Conservation (phyloP, 2,888 invertebrate genomes). For the Cyaniris semiargus region DNA sequence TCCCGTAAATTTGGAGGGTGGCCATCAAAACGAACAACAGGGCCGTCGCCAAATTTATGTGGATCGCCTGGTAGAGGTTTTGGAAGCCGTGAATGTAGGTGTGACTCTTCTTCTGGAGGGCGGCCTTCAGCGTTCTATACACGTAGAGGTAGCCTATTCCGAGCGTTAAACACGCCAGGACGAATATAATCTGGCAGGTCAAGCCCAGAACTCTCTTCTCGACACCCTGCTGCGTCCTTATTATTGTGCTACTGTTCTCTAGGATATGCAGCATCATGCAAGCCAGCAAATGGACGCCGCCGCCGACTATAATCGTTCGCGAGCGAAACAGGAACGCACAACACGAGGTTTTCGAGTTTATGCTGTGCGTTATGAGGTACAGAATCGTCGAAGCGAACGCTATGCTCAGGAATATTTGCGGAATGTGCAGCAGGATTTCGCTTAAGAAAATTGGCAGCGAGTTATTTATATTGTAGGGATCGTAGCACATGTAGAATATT, state of each 20-base stretch:
- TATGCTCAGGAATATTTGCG: slow-evolving; percentile 92
- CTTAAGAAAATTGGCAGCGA: slow-evolving; percentile 89
- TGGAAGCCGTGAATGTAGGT: slow-evolving; percentile 89
- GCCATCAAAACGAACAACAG: slow-evolving; percentile 91
- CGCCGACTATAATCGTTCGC: slow-evolving; percentile 87
- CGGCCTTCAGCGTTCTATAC: slow-evolving; percentile 87
- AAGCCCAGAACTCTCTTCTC: slow-evolving; percentile 84
- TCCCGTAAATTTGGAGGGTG: slow-evolving; percentile 90
- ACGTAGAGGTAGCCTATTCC: slow-evolving; percentile 92
- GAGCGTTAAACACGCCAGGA: slow-evolving; percentile 90
- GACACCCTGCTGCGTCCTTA: slow-evolving; percentile 67
- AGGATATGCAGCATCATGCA: slow-evolving; percentile 91
- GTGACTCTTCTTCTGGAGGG: slow-evolving; percentile 87
- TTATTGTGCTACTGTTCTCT: slow-evolving; percentile 80
- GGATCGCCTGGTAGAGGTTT: slow-evolving; percentile 92
- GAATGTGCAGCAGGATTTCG: slow-evolving; percentile 90
- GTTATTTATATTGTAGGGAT: slow-evolving; percentile 93
- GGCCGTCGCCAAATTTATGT: slow-evolving; percentile 93
- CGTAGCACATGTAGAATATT: slow-evolving; percentile 93
- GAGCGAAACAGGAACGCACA: slow-evolving; percentile 88
- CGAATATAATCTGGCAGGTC: slow-evolving; percentile 92
- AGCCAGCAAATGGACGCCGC: slow-evolving; percentile 88
- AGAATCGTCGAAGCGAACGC: slow-evolving; percentile 93
- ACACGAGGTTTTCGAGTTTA: slow-evolving; percentile 86
- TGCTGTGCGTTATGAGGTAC: slow-evolving; percentile 90